A percentile compares a stretch with the other conserved stretches of the same genome.
Evolutionary conservation across 2,113 vertebrate species (phyloP).

Genomic region (Brachyhypopomus occidentalis): DNA sequence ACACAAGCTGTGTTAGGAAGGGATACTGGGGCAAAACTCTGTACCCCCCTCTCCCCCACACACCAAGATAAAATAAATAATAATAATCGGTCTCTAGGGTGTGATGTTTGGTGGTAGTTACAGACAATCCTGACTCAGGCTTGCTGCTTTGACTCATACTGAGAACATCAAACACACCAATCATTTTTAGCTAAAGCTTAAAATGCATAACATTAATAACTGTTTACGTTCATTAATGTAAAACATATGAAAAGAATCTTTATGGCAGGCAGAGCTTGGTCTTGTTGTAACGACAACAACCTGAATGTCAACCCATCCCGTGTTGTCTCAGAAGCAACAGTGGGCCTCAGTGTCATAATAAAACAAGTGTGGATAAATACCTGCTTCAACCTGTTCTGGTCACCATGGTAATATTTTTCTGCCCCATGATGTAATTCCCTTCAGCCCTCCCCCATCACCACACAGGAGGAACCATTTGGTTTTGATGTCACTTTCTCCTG

Average conservation of each 20-base stretch:
- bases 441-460: background rate
- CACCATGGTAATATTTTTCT: slow-evolving; percentile 37
- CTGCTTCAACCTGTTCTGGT: slow-evolving; percentile 21
- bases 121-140: no score
- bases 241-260: background rate
- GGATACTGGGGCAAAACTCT: no score
- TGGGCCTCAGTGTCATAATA: background rate
- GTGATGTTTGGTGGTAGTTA: no score
- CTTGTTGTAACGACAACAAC: background rate
- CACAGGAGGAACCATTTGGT: no score
- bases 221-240: background rate
- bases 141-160: background rate
- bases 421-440: background rate
- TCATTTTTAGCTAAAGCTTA: background rate
- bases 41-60: no score
- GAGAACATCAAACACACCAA: background rate
- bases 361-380: no score
- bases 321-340: background rate
- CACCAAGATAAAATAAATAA: no score
- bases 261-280: background rate
- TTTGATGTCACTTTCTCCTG: background rate
- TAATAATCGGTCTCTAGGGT: no score
- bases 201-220: background rate
- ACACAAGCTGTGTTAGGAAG: no score
- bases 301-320: background rate